phyloP scores from a whole-genome alignment of 2,797 vertebrate genomes.

The Atherinosoma microstoma region DNA sequence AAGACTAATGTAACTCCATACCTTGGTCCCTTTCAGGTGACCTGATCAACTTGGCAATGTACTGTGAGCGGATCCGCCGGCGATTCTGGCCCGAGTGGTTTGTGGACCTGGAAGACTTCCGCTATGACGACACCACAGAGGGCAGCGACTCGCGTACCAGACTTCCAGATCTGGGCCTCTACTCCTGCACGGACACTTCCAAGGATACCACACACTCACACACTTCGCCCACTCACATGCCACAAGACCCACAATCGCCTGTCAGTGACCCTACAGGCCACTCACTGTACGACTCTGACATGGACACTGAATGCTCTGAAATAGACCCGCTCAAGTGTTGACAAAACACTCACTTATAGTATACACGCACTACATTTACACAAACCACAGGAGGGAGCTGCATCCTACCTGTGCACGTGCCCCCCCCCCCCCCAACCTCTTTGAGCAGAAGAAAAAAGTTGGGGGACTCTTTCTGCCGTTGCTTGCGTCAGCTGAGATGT shows the following conservation, averaged over 20 bases:
- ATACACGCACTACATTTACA: conserved; percentile 14
- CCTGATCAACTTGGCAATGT: conserved; percentile 99
- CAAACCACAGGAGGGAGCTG: conserved; percentile 39
- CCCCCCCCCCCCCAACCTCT: conserved; percentile 41
- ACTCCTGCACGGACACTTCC: conserved; percentile 93
- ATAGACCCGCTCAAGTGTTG: conserved; percentile 90
- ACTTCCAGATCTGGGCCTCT: conserved; percentile 92
- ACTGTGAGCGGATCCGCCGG: conserved; percentile 96
- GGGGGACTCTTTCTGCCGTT: conserved; percentile 24
- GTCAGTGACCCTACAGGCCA: conserved; percentile 94
- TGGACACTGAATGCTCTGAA: conserved; percentile 96
- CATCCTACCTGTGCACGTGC: conserved; percentile 28
- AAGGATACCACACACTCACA: conserved; percentile 89
- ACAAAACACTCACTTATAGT: conserved; percentile 39
- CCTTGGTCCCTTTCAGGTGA: conserved; percentile 85
- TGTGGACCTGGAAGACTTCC: conserved; percentile 90
- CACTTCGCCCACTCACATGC: conserved; percentile 79
- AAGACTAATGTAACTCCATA: neutral
- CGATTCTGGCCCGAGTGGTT: conserved; percentile 99
- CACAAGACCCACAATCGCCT: conserved; percentile 80
- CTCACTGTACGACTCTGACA: conserved; percentile 96
- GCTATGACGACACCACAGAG: conserved; percentile 89
- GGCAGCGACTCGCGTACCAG: conserved; percentile 86
- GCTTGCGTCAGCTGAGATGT: conserved; percentile 15
- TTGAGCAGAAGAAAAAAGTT: conserved; percentile 25